A percentile compares a stretch with the other conserved stretches of the same genome.
These are phyloP conservation scores for Cyprinella venusta DNA, from an alignment of 2,797 vertebrate genomes.

Conservation along the genomic window DNA sequence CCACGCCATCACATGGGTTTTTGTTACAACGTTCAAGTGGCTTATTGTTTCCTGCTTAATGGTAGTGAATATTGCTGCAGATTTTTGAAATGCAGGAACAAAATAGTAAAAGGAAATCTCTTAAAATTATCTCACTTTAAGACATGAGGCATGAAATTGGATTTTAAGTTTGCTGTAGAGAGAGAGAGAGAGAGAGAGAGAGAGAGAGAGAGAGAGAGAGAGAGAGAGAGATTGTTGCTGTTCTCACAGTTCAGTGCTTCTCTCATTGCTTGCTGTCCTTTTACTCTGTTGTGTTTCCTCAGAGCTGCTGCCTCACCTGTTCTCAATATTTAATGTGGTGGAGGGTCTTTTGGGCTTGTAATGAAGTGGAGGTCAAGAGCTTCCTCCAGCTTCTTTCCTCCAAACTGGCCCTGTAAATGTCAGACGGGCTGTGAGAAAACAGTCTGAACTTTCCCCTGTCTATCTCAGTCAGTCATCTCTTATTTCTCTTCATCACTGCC, in stretches of 20 bases:
- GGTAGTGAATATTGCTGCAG: conserved; percentile 23
- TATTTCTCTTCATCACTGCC: conserved; percentile 52
- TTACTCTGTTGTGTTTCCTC: conserved; percentile 43
- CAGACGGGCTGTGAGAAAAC: conserved; percentile 63
- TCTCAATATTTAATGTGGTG: conserved; percentile 66
- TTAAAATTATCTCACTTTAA: conserved; percentile 21
- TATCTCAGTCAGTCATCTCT: conserved; percentile 55
- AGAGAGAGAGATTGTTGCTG: conserved; percentile 10
- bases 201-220: conserved; percentile 4
- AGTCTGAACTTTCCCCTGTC: conserved; percentile 61
- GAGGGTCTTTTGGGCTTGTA: conserved; percentile 64
- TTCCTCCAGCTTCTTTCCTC: conserved; percentile 47
- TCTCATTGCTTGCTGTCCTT: conserved; percentile 49
- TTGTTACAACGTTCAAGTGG: conserved; percentile 1
- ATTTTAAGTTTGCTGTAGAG: conserved; percentile 27
- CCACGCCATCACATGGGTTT: neutral
- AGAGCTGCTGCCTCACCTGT: conserved; percentile 45
- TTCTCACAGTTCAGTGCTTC: conserved; percentile 44
- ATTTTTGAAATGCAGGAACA: conserved; percentile 21
- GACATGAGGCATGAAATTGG: conserved; percentile 39
- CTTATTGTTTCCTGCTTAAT: conserved; percentile 11
- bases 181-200: conserved; percentile 9
- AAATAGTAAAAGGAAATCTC: conserved; percentile 29
- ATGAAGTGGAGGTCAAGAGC: conserved; percentile 68
- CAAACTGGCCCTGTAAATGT: conserved; percentile 69